Evolutionary conservation across 2,113 vertebrate genomes (phyloP).

Genomic region (Lanius ludovicianus): DNA sequence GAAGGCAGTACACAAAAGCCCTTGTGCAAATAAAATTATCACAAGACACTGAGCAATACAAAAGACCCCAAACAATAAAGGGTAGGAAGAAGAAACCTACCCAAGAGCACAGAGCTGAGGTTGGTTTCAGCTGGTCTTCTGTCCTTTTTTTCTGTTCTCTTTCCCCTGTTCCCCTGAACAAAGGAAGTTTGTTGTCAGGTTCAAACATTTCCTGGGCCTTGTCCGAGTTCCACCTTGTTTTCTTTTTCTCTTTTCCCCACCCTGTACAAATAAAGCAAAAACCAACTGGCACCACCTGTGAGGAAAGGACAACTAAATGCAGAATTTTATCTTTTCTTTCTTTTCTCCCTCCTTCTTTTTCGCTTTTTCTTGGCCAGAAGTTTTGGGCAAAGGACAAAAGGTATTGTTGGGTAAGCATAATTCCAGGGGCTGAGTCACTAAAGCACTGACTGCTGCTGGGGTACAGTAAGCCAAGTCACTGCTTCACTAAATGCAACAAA

Average conservation of each 20-base stretch:
- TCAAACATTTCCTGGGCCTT: conserved; percentile 74
- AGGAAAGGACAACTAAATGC: conserved; percentile 77
- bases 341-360: conserved; percentile 61
- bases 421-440: conserved; percentile 73
- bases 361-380: conserved; percentile 62
- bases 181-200: conserved; percentile 76
- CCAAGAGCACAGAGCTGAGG: neutral
- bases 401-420: conserved; percentile 72
- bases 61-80: conserved; percentile 10
- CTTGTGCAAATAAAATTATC: neutral
- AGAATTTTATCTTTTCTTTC: conserved; percentile 76
- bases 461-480: conserved; percentile 54
- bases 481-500: neutral
- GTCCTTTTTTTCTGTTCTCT: conserved; percentile 19
- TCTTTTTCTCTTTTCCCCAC: conserved; percentile 77
- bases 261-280: conserved; percentile 82
- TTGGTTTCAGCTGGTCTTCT: conserved; percentile 51
- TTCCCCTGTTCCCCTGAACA: conserved; percentile 45
- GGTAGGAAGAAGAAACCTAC: neutral
- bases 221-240: conserved; percentile 79
- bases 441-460: conserved; percentile 56
- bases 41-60: neutral
- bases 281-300: conserved; percentile 72
- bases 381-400: conserved; percentile 81
- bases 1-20: neutral